A percentile compares a stretch with the other conserved stretches of the same genome.
These are phyloP conservation scores for Remorina albescens DNA, from an alignment of 2,797 vertebrate genomes.

Conservation along the genomic window DNA sequence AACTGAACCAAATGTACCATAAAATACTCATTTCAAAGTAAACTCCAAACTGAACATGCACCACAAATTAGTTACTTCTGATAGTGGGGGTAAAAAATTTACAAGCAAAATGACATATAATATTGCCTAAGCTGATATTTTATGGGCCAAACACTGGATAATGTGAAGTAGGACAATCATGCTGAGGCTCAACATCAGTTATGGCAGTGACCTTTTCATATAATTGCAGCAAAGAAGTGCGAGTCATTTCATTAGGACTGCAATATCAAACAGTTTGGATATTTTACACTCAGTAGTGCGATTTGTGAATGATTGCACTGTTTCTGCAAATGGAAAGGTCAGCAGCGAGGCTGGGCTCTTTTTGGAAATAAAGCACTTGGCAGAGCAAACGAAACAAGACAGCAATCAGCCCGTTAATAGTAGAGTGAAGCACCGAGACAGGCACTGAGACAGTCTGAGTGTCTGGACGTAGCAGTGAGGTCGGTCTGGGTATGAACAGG, in stretches of 20 bases:
- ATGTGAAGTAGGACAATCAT: conserved; percentile 72
- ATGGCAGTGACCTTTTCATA: conserved; percentile 77
- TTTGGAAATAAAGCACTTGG: conserved; percentile 58
- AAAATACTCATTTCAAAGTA: conserved; percentile 67
- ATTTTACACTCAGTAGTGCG: conserved; percentile 68
- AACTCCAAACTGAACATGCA: conserved; percentile 57
- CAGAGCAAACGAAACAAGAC: conserved; percentile 70
- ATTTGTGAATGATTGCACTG: conserved; percentile 73
- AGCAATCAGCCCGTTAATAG: conserved; percentile 72
- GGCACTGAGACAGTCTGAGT: conserved; percentile 61
- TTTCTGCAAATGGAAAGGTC: conserved; percentile 76
- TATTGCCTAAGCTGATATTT: conserved; percentile 54
- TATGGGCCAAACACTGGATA: conserved; percentile 55
- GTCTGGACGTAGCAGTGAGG: conserved; percentile 39
- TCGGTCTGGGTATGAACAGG: conserved; percentile 40
- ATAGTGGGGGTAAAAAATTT: conserved; percentile 1
- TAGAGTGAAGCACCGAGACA: conserved; percentile 46
- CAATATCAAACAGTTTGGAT: conserved; percentile 77
- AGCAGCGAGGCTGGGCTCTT: conserved; percentile 37
- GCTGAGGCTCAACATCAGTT: conserved; percentile 71
- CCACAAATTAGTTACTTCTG: conserved; percentile 56
- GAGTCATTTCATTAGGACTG: conserved; percentile 75
- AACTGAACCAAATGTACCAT: conserved; percentile 68
- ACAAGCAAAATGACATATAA: conserved; percentile 59
- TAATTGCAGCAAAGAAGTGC: conserved; percentile 75